Conservation (phyloP, 1,140 invertebrate species). For the Epicauta chinensis region DNA sequence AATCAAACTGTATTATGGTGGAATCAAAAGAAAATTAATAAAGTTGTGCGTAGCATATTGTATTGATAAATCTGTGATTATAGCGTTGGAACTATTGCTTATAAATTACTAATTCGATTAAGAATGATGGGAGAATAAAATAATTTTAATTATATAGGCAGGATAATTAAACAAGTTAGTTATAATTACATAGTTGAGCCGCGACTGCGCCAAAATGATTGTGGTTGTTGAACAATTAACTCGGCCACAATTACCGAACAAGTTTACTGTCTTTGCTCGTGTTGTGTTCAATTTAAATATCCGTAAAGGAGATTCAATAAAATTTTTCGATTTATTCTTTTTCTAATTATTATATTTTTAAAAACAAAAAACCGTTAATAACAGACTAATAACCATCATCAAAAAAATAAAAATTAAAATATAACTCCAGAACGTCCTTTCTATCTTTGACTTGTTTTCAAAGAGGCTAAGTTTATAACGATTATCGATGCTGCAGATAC, state of each 20-base stretch:
- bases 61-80: not conserved
- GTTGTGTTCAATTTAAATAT: not conserved
- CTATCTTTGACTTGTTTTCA: not conserved
- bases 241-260: slow-evolving; percentile 7
- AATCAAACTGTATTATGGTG: slow-evolving; percentile 1
- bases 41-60: too few species aligned
- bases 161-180: slow-evolving; percentile 17
- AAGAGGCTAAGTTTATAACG: slow-evolving; percentile 3
- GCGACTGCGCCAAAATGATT: slow-evolving; percentile 13
- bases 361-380: slow-evolving; percentile 9
- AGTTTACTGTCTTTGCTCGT: not conserved
- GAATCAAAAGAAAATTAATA: not conserved
- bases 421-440: slow-evolving; percentile 7
- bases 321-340: not conserved
- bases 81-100: slow-evolving; percentile 2
- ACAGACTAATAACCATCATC: slow-evolving; percentile 7
- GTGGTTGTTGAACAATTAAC: slow-evolving; percentile 10
- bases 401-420: slow-evolving; percentile 10
- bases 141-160: slow-evolving; percentile 16
- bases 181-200: slow-evolving; percentile 13
- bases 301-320: not conserved
- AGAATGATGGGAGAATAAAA: slow-evolving; percentile 16
- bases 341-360: not conserved
- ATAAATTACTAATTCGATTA: slow-evolving; percentile 18
- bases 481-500: slow-evolving; percentile 14